phyloP scores from a whole-genome alignment of 2,797 vertebrate genomes.

The Molothrus aeneus region DNA sequence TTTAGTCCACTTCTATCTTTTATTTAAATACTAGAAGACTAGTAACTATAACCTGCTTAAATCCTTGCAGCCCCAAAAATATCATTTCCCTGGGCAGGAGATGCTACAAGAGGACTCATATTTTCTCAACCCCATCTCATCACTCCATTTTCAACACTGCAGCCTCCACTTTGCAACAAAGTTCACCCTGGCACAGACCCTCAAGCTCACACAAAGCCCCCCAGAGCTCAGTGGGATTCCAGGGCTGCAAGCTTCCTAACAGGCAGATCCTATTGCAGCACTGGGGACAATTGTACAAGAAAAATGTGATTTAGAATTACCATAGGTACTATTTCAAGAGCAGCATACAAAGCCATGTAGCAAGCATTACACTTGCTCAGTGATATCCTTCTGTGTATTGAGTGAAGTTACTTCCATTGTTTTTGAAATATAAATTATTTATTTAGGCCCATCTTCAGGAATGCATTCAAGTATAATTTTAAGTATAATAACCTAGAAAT shows the following conservation, averaged over 20 bases:
- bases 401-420: slow-evolving; percentile 6
- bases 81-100: not conserved
- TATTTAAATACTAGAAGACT: not conserved
- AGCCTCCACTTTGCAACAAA: not conserved
- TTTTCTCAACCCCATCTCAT: not conserved
- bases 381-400: not conserved
- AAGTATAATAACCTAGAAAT: slow-evolving; percentile 12
- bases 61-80: not conserved
- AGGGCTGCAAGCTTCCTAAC: not conserved
- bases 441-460: not conserved
- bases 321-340: not conserved
- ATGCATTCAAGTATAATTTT: slow-evolving; percentile 7
- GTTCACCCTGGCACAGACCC: not conserved
- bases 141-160: not conserved
- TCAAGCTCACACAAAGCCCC: not conserved
- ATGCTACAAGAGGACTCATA: not conserved
- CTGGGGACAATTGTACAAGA: not conserved
- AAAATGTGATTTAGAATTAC: not conserved
- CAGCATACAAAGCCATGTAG: not conserved
- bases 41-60: not conserved
- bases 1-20: not conserved
- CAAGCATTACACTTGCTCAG: not conserved
- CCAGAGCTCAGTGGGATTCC: not conserved
- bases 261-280: not conserved
- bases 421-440: slow-evolving; percentile 11